phyloP scores from a whole-genome alignment of 2,888 invertebrate species.

The Colostygia pectinataria region DNA sequence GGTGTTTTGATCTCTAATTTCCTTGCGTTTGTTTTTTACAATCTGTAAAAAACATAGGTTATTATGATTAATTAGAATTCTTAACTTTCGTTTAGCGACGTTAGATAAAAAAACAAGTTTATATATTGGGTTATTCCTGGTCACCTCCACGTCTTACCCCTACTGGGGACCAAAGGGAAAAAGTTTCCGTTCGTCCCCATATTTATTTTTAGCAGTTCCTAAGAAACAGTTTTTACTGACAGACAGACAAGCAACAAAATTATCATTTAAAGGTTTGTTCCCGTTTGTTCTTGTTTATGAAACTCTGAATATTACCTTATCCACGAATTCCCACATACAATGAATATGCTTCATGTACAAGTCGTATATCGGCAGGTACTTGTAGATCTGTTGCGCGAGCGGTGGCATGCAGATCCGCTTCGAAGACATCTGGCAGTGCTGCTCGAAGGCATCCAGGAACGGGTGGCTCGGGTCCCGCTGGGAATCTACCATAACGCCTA shows the following conservation, averaged over 20 bases:
- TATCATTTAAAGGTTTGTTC: no score
- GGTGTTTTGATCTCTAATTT: background rate
- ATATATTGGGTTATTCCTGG: no score
- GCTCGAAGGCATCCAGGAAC: slow-evolving; percentile 44
- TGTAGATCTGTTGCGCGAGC: slow-evolving; percentile 12
- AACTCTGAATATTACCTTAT: no score
- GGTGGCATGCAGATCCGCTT: slow-evolving; percentile 10
- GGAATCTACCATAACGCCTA: slow-evolving; percentile 43
- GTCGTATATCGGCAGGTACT: slow-evolving; percentile 32
- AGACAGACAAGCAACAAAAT: no score
- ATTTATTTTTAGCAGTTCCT: no score
- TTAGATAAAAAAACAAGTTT: no score
- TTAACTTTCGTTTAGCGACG: no score
- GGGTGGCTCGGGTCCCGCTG: slow-evolving; percentile 37
- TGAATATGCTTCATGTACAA: slow-evolving; percentile 29
- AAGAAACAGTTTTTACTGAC: no score
- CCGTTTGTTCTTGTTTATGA: no score
- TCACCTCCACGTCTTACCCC: no score
- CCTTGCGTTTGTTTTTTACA: slow-evolving; percentile 24
- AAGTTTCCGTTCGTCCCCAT: no score
- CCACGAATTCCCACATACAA: slow-evolving; percentile 35
- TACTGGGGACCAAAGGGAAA: no score
- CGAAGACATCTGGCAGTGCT: slow-evolving; percentile 26
- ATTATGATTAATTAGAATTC: background rate
- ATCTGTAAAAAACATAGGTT: background rate